phyloP scores from a whole-genome alignment of 2,888 invertebrate species.

The Laothoe populi region DNA sequence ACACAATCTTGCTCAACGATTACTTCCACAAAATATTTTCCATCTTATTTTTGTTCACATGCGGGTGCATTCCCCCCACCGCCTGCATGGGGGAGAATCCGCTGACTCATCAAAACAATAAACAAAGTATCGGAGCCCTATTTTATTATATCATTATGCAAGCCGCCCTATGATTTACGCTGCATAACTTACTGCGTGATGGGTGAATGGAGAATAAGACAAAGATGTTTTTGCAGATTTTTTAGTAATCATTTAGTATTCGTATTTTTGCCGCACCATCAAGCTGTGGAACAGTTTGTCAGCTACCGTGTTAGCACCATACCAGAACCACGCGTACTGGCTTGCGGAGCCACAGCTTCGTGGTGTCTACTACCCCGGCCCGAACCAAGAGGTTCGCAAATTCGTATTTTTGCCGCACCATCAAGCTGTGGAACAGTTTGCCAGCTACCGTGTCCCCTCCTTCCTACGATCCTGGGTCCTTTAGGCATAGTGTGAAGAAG shows the following conservation, averaged over 20 bases:
- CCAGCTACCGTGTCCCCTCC: too few relatives aligned
- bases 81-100: slow-evolving; percentile 63
- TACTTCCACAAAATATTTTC: slow-evolving; percentile 32
- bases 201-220: slow-evolving; percentile 6
- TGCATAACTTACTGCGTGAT: slow-evolving; percentile 59
- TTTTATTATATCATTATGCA: slow-evolving; percentile 84
- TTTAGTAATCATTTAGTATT: background rate
- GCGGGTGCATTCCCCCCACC: slow-evolving; percentile 63
- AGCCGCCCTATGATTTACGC: slow-evolving; percentile 81
- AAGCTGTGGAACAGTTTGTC: too few relatives aligned
- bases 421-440: too few relatives aligned
- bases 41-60: slow-evolving; percentile 69
- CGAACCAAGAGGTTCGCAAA: too few relatives aligned
- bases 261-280: too few relatives aligned
- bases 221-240: slow-evolving; percentile 5
- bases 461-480: too few relatives aligned
- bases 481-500: too few relatives aligned
- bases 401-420: too few relatives aligned
- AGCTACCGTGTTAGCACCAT: too few relatives aligned
- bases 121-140: slow-evolving; percentile 83
- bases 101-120: slow-evolving; percentile 85
- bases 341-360: too few relatives aligned
- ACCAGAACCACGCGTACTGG: too few relatives aligned
- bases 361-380: too few relatives aligned
- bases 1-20: slow-evolving; percentile 28